Evolutionary conservation across 2,888 invertebrate species (phyloP).

Genomic region (Cistogaster globosa): DNA sequence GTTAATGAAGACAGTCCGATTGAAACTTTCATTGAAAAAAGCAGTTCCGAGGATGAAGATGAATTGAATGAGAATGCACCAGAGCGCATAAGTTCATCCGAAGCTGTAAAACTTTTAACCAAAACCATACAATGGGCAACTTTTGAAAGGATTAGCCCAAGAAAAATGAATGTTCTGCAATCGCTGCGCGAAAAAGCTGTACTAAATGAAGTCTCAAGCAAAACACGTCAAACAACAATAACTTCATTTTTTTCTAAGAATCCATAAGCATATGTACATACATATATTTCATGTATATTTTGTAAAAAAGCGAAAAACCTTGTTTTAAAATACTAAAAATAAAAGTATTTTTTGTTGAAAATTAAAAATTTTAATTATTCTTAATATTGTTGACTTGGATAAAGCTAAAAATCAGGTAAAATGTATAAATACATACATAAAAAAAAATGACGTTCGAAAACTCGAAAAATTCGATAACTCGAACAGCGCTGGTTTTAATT

Average conservation of each 20-base stretch:
- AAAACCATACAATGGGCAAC: background rate
- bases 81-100: conserved; percentile 5
- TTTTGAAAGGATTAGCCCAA: too few species aligned
- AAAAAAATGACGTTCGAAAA: too few species aligned
- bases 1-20: too few species aligned
- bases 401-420: background rate
- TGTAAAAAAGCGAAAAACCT: background rate
- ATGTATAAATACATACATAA: too few species aligned
- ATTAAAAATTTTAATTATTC: background rate
- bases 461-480: too few species aligned
- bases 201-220: conserved; percentile 5
- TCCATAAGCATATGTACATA: conserved; percentile 1
- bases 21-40: background rate
- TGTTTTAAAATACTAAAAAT: too few species aligned
- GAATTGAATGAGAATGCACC: conserved; percentile 5
- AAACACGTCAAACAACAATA: conserved; percentile 5
- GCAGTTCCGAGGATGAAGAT: conserved; percentile 6
- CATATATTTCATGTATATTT: conserved; percentile 5
- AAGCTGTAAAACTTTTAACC: conserved; percentile 5
- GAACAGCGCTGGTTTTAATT: too few species aligned
- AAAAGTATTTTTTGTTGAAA: too few species aligned
- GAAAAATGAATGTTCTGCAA: too few species aligned
- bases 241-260: conserved; percentile 5
- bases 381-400: background rate
- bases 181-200: conserved; percentile 1